phyloP scores from a whole-genome alignment of 2,888 invertebrate genomes.

The Drosophila recens region DNA sequence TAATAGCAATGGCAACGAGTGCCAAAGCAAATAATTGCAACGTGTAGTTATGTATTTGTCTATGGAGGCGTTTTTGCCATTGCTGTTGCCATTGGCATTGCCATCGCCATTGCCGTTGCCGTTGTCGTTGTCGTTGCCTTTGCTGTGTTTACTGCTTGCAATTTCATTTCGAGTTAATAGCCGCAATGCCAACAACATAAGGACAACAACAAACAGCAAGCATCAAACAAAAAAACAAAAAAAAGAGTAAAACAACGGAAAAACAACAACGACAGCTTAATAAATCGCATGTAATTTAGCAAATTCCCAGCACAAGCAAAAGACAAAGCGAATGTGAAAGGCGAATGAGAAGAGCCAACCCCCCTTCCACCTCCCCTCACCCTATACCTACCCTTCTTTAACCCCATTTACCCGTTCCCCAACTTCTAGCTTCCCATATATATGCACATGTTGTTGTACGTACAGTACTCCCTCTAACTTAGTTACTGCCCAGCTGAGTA shows the following conservation, averaged over 20 bases:
- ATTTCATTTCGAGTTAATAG: conserved; percentile 68
- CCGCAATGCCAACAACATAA: conserved; percentile 55
- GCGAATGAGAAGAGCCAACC: conserved; percentile 27
- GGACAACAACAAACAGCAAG: conserved; percentile 21
- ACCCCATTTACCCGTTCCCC: neutral
- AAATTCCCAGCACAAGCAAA: conserved; percentile 47
- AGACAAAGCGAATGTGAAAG: conserved; percentile 47
- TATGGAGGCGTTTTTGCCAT: conserved; percentile 37
- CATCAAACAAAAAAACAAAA: too few relatives aligned
- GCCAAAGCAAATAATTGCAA: conserved; percentile 69
- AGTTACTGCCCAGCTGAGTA: conserved; percentile 28
- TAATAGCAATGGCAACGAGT: conserved; percentile 12
- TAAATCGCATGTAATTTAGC: conserved; percentile 62
- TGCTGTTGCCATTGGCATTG: neutral
- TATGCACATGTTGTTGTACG: neutral
- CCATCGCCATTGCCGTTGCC: neutral
- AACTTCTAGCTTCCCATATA: neutral
- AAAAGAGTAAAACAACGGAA: neutral
- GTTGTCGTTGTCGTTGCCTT: neutral
- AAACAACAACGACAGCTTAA: conserved; percentile 42
- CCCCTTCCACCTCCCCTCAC: too few relatives aligned
- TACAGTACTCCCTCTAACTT: conserved; percentile 1
- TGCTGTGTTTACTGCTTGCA: conserved; percentile 53
- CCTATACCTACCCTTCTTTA: neutral
- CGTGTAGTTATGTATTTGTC: conserved; percentile 63